A percentile compares a stretch with the other conserved stretches of the same genome.
Conservation (phyloP, 2,888 invertebrate species). For the Anodontia alba region DNA sequence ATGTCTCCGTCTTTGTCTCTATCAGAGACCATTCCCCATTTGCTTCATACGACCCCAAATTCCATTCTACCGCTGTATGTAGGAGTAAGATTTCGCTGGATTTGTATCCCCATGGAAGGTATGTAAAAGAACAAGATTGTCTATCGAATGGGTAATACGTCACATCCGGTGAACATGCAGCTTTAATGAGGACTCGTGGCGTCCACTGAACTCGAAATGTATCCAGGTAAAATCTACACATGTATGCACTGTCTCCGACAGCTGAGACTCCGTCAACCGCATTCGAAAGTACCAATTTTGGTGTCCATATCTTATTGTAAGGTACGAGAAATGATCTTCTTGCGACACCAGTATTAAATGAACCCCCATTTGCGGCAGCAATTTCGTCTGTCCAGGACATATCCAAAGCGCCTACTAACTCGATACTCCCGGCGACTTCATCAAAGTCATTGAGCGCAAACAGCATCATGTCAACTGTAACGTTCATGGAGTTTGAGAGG, state of each 20-base stretch:
- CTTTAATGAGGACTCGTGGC: conserved; percentile 34
- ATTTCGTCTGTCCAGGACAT: conserved; percentile 44
- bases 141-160: conserved; percentile 53
- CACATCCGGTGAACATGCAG: conserved; percentile 50
- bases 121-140: conserved; percentile 42
- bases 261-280: conserved; percentile 23
- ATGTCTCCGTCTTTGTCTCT: conserved; percentile 31
- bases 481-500: background rate
- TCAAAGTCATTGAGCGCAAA: conserved; percentile 40
- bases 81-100: background rate
- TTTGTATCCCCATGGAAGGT: conserved; percentile 34
- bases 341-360: background rate
- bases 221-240: conserved; percentile 26
- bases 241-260: conserved; percentile 31
- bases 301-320: conserved; percentile 50
- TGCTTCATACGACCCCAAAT: conserved; percentile 18
- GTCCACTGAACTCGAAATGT: conserved; percentile 40
- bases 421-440: conserved; percentile 31
- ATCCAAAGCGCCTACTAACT: conserved; percentile 25
- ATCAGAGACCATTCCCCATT: conserved; percentile 50
- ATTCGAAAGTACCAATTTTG: conserved; percentile 39
- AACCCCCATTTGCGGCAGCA: background rate
- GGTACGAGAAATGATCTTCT: conserved; percentile 24
- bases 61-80: background rate
- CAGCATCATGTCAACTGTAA: conserved; percentile 20